Evolutionary conservation across 2,888 invertebrate species (phyloP).

Genomic region (Trichopria drosophilae): DNA sequence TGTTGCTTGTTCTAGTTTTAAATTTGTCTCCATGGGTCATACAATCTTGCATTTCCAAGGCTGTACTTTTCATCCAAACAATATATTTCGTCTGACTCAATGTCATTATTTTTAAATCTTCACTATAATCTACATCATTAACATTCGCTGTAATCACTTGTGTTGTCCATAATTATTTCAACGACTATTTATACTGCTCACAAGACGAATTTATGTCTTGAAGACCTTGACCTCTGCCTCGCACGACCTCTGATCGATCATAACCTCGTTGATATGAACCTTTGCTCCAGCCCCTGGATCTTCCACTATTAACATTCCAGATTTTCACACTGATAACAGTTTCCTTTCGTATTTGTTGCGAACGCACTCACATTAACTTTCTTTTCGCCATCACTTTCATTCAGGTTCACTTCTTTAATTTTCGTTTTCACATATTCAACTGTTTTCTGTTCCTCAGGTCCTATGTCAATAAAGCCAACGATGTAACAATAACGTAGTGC

Average conservation of each 20-base stretch:
- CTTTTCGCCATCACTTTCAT: slow-evolving; percentile 14
- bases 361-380: slow-evolving; percentile 22
- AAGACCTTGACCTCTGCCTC: too few relatives aligned
- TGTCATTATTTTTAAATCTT: too few relatives aligned
- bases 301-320: not conserved
- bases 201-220: too few relatives aligned
- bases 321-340: slow-evolving; percentile 13
- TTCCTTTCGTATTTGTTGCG: slow-evolving; percentile 1
- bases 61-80: slow-evolving; percentile 16
- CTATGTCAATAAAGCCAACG: slow-evolving; percentile 39
- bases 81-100: too few relatives aligned
- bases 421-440: slow-evolving; percentile 39
- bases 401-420: slow-evolving; percentile 24
- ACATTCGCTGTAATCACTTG: not conserved
- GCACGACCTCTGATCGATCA: not conserved
- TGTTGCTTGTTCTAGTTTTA: slow-evolving; percentile 5
- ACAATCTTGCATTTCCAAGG: slow-evolving; percentile 14
- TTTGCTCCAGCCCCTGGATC: too few relatives aligned
- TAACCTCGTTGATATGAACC: not conserved
- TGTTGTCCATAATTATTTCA: not conserved
- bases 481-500: slow-evolving; percentile 39
- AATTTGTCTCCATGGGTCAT: slow-evolving; percentile 7
- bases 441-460: slow-evolving; percentile 36
- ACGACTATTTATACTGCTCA: not conserved
- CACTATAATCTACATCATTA: too few relatives aligned